Percentiles rank a stretch among this genome's conserved stretches.
These are phyloP conservation scores for Procapra przewalskii DNA, from an alignment of 2,113 vertebrate genomes.

Conservation along the genomic window DNA sequence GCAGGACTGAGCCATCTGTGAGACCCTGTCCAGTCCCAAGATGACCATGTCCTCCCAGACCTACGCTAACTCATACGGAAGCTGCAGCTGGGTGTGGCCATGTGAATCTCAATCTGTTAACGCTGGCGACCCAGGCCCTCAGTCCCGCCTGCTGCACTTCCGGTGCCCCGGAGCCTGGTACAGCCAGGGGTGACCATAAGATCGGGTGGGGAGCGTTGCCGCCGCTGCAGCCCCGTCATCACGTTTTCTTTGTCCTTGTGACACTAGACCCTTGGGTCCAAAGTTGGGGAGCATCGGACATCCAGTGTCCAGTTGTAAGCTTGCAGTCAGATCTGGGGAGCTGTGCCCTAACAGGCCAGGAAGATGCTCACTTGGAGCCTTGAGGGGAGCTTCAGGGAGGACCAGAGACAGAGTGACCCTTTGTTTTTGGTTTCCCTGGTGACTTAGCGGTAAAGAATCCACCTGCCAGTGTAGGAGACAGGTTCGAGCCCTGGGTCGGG, in stretches of 20 bases:
- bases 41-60: background rate
- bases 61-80: accelerated
- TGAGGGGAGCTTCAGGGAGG: background rate
- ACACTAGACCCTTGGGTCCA: background rate
- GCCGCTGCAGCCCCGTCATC: accelerated
- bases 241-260: background rate
- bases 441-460: background rate
- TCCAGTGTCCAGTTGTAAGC: background rate
- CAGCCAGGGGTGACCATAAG: background rate
- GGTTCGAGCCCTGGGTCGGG: background rate
- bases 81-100: background rate
- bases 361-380: background rate
- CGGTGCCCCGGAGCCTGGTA: background rate
- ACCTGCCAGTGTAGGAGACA: background rate
- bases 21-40: background rate
- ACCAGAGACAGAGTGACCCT: no score
- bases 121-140: background rate
- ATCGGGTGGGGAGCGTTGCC: background rate
- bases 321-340: background rate
- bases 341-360: background rate
- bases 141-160: accelerated
- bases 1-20: background rate
- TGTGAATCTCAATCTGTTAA: background rate
- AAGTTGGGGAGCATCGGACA: no score
- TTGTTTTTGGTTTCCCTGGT: background rate